Evolutionary conservation across 2,797 vertebrate species (phyloP), one percentile per base, ranked within the genome.

Genomic region (Hemibagrus guttatus): DNA sequence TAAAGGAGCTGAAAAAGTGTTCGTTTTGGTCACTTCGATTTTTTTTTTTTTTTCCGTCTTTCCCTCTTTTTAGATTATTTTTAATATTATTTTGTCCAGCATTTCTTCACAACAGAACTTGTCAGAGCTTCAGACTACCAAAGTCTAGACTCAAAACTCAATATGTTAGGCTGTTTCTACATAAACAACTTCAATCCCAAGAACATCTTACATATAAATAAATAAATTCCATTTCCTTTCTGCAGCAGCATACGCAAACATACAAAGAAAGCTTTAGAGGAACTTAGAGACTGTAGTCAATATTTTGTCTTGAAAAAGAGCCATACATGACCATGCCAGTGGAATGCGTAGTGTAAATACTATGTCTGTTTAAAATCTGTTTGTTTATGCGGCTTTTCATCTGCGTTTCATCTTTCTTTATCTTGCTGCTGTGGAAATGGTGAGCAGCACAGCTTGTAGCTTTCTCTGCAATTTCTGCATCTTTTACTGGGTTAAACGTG

Each of bases 261-360:
- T 39, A 79, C 19, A 59, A 14, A 59, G 75, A 4, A 31, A 17
- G 3, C n/a, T 56, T 78, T 78, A 58, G 19, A 79, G 28, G 54
- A 35, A 58, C 3, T 35, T 11, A 39, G 11, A n/a, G 4, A 35
- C 7, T 35, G 9, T 19, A 58, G 39, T 46, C 14, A 19, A 4
- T 12, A 42, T n/a, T 81, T 63, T 63, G 13, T 63, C 79, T 46
- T 63, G 35, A 46, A 46, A 46, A 81, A 63, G 23, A 39, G 39
- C 39, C 23, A 13, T 46, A 17, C 39, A 17, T 28, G 59, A 63
- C 26, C 23, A 28, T 26, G 66, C 23, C 49, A 52, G 59, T 74
- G 81, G 17, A 78, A 87, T 81, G 81, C 46, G 54, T 17, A 83
- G 19, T 84, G 63, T 88, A 84, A 87, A 83, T 85, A 64, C 78